Evolutionary conservation across 23 tunicate species (phyloP).

Genomic region (Styela plicata): DNA sequence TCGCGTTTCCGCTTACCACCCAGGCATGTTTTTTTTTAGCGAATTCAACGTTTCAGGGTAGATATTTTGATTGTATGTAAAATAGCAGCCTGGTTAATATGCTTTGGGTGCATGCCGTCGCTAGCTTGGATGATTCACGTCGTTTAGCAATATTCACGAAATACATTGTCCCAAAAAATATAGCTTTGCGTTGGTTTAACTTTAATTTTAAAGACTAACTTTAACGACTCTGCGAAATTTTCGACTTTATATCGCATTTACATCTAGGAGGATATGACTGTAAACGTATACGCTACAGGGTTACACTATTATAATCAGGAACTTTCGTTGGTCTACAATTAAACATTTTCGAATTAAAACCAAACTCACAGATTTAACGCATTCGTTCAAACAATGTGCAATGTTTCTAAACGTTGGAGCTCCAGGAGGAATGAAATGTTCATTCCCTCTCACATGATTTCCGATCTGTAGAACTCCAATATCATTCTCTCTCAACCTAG

Average conservation of each 20-base stretch:
- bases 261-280: not conserved
- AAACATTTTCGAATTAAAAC: not conserved
- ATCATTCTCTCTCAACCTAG: slow-evolving; percentile 36
- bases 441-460: slow-evolving; percentile 19
- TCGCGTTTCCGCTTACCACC: too few relatives aligned
- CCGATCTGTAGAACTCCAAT: slow-evolving; percentile 31
- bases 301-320: too few relatives aligned
- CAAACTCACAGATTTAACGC: slow-evolving; percentile 35
- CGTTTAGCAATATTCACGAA: too few relatives aligned
- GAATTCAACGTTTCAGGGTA: too few relatives aligned
- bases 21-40: too few relatives aligned
- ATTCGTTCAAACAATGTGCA: slow-evolving; percentile 29
- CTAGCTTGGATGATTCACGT: too few relatives aligned
- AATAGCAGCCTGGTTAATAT: too few relatives aligned
- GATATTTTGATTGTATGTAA: too few relatives aligned
- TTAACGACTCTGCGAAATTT: not conserved
- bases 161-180: too few relatives aligned
- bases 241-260: not conserved
- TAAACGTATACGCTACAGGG: too few relatives aligned
- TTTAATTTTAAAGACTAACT: too few relatives aligned
- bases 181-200: not conserved
- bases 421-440: slow-evolving; percentile 48
- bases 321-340: not conserved
- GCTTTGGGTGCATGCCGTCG: too few relatives aligned
- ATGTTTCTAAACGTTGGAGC: slow-evolving; percentile 14